Evolutionary conservation across 2,113 vertebrate species (phyloP), one percentile per base, ranked within the genome.

Genomic region (Tachysurus vachellii): DNA sequence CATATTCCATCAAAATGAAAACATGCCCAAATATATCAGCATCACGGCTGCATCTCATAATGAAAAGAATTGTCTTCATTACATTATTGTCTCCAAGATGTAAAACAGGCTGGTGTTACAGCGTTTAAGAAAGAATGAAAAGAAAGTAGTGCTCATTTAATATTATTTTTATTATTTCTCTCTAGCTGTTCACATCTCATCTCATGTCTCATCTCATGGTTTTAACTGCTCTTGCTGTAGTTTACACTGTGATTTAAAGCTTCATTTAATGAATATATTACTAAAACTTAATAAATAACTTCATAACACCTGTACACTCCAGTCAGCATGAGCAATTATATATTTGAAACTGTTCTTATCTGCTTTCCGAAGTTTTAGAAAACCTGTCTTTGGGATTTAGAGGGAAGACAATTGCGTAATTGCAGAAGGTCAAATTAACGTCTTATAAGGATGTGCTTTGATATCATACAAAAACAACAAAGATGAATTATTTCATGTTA

Each of bases 21-120:
- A 61, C 79, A 83, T 53, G n/a, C 82, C 62, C 75, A 86, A 86
- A 88, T 90, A 90, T 88, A 90, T 79, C 80, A 56, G 68, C 84
- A 54, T 88, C 75, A 71, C n/a, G 77, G 28, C 76, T 36, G 81
- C 66, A 21, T 47, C 83, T 90, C 83, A 80, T 82, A 75, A 88
- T 50, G 83, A 70, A 28, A 68, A 28, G 16, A 61, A 79, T 80
- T 77, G 73, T 84, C 71, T 59, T 80, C 54, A 80, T 80, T 80
- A 80, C 42, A 42, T 62, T 89, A 86, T 86, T 89, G 75, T 86
- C 81, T 57, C 61, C 9, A 12, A 76, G 71, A 83, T 84, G 86
- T 84, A 87, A 77, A 87, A 84, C 86, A 77, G 82, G 68, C 28
- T 36, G 19, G 5, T n/a, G 86, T 66, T 83, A 77, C 81, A 87